phyloP scores from a whole-genome alignment of 2,113 vertebrate genomes.

The Ageneiosus marmoratus region DNA sequence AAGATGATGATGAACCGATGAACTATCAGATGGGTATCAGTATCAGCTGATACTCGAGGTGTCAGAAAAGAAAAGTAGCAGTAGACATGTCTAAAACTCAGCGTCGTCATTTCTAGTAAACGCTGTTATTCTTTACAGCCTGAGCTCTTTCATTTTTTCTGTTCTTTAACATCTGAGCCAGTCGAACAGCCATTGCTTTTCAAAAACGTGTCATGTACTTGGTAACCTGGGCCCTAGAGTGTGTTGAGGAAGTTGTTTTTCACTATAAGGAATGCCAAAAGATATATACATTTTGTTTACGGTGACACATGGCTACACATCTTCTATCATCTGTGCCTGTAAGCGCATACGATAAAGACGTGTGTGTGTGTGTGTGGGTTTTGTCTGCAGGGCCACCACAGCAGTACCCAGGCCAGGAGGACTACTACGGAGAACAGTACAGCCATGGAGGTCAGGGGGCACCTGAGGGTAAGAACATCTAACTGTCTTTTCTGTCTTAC shows the following conservation, averaged over 20 bases:
- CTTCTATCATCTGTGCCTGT: neutral
- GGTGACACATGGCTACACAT: neutral
- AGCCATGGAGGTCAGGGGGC: constrained; percentile 97
- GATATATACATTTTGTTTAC: no score
- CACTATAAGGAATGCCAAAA: neutral
- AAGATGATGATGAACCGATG: no score
- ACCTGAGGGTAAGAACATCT: constrained; percentile 89
- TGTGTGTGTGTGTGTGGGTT: neutral
- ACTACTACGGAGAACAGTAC: constrained; percentile 99
- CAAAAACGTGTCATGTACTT: neutral
- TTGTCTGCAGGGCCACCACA: constrained; percentile 90
- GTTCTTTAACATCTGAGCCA: neutral
- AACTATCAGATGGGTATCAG: no score
- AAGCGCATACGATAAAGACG: neutral
- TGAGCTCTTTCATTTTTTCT: neutral
- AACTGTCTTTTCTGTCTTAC: constrained; percentile 57
- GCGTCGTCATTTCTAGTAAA: neutral
- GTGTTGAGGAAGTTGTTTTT: neutral
- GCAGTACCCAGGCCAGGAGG: constrained; percentile 99
- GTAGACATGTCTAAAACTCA: no score
- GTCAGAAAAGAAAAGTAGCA: neutral
- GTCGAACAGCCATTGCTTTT: neutral
- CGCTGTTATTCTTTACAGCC: neutral
- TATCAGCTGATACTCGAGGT: no score
- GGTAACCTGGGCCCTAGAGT: neutral